Percentiles rank a stretch among this genome's conserved stretches.
Evolutionary conservation across 1,140 invertebrate species (phyloP).

Genomic region (Fopius arisanus): DNA sequence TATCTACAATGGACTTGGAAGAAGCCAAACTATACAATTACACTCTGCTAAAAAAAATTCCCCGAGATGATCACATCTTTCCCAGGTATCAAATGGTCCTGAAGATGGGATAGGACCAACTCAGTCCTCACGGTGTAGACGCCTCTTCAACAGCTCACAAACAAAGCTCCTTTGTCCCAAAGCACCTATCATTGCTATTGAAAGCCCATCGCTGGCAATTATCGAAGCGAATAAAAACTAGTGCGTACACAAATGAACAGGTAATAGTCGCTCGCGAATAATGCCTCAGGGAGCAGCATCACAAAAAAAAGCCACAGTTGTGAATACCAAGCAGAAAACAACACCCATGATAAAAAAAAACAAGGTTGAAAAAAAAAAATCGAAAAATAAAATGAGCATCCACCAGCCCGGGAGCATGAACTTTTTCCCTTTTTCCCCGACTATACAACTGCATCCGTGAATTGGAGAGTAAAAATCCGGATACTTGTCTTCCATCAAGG

Average conservation of each 20-base stretch:
- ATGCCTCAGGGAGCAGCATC: not conserved
- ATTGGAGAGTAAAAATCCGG: not conserved
- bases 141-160: not conserved
- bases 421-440: not conserved
- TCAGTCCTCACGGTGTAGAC: not conserved
- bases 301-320: not conserved
- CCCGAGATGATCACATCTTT: too few species aligned
- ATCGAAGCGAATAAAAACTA: slow-evolving; percentile 24
- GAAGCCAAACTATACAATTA: too few species aligned
- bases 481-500: slow-evolving; percentile 48
- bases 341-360: not conserved
- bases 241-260: not conserved
- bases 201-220: slow-evolving; percentile 6
- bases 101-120: too few species aligned
- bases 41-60: too few species aligned
- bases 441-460: not conserved
- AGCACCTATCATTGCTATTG: not conserved
- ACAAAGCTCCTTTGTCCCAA: not conserved
- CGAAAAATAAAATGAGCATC: not conserved
- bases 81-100: too few species aligned
- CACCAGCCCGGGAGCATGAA: too few species aligned
- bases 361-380: not conserved
- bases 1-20: too few species aligned
- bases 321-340: not conserved
- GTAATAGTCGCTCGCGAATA: not conserved